Evolutionary conservation across 2,888 invertebrate species (phyloP).

Genomic region (Rotaria sp.): DNA sequence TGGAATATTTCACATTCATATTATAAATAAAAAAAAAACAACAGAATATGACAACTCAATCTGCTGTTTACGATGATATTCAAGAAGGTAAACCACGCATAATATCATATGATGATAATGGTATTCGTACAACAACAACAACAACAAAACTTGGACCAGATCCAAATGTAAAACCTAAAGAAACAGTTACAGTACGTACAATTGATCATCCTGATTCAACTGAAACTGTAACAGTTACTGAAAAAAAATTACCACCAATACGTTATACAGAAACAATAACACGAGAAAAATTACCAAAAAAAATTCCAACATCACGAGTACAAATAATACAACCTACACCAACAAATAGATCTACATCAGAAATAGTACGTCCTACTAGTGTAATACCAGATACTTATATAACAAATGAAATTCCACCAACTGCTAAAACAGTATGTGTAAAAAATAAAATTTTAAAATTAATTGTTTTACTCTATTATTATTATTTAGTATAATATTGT

Average conservation of each 20-base stretch:
- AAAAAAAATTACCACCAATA: background rate
- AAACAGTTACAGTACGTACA: background rate
- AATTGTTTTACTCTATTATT: background rate
- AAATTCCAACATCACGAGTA: background rate
- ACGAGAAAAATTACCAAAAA: background rate
- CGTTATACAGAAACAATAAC: background rate
- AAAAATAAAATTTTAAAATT: background rate
- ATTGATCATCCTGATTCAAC: background rate
- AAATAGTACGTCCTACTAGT: no score
- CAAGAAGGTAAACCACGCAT: no score
- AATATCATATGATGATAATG: no score
- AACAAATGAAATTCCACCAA: background rate
- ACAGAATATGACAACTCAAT: no score
- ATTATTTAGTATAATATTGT: background rate
- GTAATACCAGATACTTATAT: background rate
- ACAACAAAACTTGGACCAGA: background rate
- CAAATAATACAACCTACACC: background rate
- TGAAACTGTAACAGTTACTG: background rate
- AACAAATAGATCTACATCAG: background rate
- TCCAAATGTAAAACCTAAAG: background rate
- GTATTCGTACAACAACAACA: background rate
- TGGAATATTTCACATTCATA: background rate
- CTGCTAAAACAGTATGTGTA: background rate
- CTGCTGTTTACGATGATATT: no score
- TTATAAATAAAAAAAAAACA: no score